Evolutionary conservation across 1,140 invertebrate species (phyloP).

Genomic region (Melanaphis sacchari): DNA sequence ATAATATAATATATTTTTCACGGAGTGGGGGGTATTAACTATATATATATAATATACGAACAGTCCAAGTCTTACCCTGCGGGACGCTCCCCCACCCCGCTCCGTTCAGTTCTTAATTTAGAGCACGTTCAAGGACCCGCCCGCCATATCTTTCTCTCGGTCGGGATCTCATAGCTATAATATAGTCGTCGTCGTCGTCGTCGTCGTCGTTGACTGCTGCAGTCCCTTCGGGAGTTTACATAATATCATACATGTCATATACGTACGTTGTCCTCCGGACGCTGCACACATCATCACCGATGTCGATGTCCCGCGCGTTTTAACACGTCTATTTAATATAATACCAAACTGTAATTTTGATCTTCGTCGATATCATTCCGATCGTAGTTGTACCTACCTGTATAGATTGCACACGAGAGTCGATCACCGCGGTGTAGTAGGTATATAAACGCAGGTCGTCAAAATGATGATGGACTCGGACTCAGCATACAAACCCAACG

Average conservation of each 20-base stretch:
- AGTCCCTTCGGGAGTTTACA: constrained; percentile 20
- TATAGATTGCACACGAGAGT: background rate
- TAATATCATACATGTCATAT: background rate
- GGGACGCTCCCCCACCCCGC: constrained; percentile 8
- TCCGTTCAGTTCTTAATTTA: constrained; percentile 40
- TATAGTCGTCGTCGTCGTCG: background rate
- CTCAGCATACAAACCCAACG: constrained; percentile 46
- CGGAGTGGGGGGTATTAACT: constrained; percentile 35
- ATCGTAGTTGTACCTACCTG: background rate
- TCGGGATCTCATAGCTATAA: background rate
- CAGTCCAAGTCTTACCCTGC: background rate
- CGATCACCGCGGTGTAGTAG: background rate
- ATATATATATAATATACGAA: background rate
- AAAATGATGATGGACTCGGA: constrained; percentile 53
- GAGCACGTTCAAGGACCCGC: constrained; percentile 55
- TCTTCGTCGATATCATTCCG: background rate
- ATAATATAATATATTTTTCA: background rate
- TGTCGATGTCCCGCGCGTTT: background rate
- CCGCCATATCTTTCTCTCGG: constrained; percentile 47
- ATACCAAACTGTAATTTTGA: background rate
- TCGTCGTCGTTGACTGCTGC: background rate
- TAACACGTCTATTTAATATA: background rate
- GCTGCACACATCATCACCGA: background rate
- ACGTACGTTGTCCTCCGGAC: background rate
- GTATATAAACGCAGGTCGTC: background rate